Base-by-base conservation (phyloP, 2,113 vertebrate species). In the Otolemur garnettii region DNA sequence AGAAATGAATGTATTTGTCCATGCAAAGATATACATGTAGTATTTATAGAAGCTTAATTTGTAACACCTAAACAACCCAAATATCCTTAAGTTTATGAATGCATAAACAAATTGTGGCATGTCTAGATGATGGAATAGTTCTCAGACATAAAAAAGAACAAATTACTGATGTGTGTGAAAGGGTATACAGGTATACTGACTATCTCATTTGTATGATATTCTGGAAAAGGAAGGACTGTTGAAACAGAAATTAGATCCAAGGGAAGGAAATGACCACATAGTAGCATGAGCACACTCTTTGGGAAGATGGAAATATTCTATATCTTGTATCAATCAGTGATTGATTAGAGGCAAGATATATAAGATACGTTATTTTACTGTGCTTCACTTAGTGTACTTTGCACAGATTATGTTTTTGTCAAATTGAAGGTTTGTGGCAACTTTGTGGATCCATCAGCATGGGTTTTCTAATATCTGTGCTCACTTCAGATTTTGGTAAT, bases 1-100 rank as follows among this genome's bases (percentile, higher is more conserved):
- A 88, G 13, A 88, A 91, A 60, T 79, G 22, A 82, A 93, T 82
- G 38, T 12, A 68, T 74, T 87, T 82, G 38, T 82, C 12, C 26
- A 87, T 28, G 33, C 2, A 35, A 30, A 95, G 50, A 91, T 50
- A 64, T 94, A 2, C 50, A 78, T 33, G 11, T 81, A 64, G 26
- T 93, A 4, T 72, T 68, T 68, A 28, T 45, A 90, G 28, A 53
- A 64, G 28, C 4, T 71, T 80, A 87, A 30, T 93, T 87, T 13
- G 8, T 66, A 60, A 53, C 35, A 79, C 12, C 33, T 79, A 68
- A 79, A 78, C 30, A 87, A 69, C 42, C 21, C 7, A 87, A 57
- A 83, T 78, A n/a, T 66, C 35, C 18, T 15, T 50, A 1, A 50
- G 2, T 17, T 57, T 18, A 64, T 60, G 26, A 79, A 35, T 59